These are phyloP conservation scores for Folsomia candida DNA, from an alignment of 2,888 invertebrate genomes.

Conservation along the genomic window DNA sequence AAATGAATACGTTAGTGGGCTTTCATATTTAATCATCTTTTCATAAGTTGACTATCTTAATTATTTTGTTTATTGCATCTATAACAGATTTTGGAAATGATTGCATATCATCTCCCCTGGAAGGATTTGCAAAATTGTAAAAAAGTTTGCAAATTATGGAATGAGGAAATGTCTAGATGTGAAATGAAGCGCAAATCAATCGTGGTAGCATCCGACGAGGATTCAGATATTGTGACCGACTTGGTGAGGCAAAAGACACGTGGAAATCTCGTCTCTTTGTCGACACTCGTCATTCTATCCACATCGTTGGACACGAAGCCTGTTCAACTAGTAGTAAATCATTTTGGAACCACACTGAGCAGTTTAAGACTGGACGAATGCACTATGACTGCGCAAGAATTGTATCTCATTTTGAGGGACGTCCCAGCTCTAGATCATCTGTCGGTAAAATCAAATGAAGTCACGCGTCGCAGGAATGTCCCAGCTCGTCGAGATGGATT, in stretches of 20 bases:
- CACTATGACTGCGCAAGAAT: constrained; percentile 4
- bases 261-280: constrained; percentile 26
- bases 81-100: constrained; percentile 35
- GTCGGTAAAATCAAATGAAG: too few relatives aligned
- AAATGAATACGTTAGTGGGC: constrained; percentile 9
- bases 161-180: constrained; percentile 25
- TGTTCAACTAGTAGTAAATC: constrained; percentile 6
- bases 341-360: constrained; percentile 29
- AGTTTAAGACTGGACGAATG: constrained; percentile 34
- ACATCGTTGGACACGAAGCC: neutral
- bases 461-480: neutral
- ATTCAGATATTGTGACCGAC: constrained; percentile 14
- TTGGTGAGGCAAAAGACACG: constrained; percentile 10
- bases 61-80: too few relatives aligned
- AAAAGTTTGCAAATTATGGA: constrained; percentile 29
- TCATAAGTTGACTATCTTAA: neutral
- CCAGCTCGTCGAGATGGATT: neutral
- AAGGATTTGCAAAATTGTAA: constrained; percentile 29
- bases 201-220: constrained; percentile 22
- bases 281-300: constrained; percentile 4
- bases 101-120: constrained; percentile 26
- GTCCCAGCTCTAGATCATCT: constrained; percentile 16
- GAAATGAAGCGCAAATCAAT: constrained; percentile 20
- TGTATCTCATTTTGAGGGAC: neutral
- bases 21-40: neutral